Conservation (phyloP, 2,888 invertebrate genomes). For the Stegophylla sp. region DNA sequence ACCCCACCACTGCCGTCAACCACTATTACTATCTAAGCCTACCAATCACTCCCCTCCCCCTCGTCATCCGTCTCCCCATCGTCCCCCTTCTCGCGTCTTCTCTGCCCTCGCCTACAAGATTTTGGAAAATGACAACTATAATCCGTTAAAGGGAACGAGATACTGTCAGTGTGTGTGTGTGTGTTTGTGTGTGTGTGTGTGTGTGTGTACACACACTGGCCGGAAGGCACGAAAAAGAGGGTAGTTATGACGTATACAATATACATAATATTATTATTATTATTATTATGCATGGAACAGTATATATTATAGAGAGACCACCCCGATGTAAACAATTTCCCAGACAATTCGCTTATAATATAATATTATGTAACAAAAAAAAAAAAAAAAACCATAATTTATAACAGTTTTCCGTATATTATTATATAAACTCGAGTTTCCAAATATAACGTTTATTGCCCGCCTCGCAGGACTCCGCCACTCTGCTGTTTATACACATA, state of each 20-base stretch:
- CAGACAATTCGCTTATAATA: constrained; percentile 8
- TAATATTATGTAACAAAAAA: constrained; percentile 11
- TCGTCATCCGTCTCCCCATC: neutral
- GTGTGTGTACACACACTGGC: constrained; percentile 1
- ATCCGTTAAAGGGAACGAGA: constrained; percentile 11
- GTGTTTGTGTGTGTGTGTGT: too few relatives aligned
- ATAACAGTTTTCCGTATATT: constrained; percentile 3
- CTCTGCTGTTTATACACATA: neutral
- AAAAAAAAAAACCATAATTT: neutral
- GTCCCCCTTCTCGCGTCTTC: neutral
- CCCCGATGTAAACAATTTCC: constrained; percentile 25
- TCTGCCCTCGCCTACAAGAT: neutral
- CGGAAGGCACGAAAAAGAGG: constrained; percentile 6
- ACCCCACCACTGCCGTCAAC: neutral
- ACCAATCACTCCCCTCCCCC: neutral
- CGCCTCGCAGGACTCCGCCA: neutral
- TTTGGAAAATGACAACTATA: constrained; percentile 35
- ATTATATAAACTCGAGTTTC: constrained; percentile 15
- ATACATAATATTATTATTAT: too few relatives aligned
- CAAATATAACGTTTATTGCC: neutral
- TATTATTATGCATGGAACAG: too few relatives aligned
- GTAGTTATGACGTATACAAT: neutral
- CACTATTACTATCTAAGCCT: neutral
- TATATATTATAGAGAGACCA: neutral
- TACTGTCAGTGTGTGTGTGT: too few relatives aligned